Conservation (phyloP, 1,140 invertebrate species). For the Drosophila auraria region DNA sequence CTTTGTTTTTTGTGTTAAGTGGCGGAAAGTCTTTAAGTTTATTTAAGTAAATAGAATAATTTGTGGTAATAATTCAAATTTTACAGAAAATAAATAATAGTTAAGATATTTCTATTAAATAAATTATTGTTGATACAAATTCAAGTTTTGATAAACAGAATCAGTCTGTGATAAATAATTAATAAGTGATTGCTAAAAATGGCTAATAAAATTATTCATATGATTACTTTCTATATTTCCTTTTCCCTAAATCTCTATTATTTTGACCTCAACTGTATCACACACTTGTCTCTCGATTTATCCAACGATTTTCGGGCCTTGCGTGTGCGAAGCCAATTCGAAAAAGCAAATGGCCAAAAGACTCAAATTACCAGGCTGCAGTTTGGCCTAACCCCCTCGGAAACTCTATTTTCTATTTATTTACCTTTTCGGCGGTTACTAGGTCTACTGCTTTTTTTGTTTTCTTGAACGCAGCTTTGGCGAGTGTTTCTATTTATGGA, state of each 20-base stretch:
- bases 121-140: too few relatives aligned
- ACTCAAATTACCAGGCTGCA: constrained; percentile 70
- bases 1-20: neutral
- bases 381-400: constrained; percentile 54
- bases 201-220: too few relatives aligned
- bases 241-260: neutral
- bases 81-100: neutral
- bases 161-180: neutral
- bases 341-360: constrained; percentile 30
- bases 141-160: too few relatives aligned
- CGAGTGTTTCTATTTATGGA: constrained; percentile 57
- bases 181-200: neutral
- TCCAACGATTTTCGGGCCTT: constrained; percentile 57
- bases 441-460: constrained; percentile 42
- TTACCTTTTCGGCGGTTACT: constrained; percentile 52
- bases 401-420: constrained; percentile 66
- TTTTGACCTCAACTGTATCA: neutral
- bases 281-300: constrained; percentile 72
- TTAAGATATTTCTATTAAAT: too few relatives aligned
- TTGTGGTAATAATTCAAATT: neutral
- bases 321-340: constrained; percentile 65
- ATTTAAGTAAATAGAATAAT: neutral
- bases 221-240: neutral
- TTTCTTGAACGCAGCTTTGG: constrained; percentile 11
- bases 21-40: neutral